Evolutionary conservation across 2,797 vertebrate species (phyloP).

Genomic region (Microctenopoma stevenorrisi): DNA sequence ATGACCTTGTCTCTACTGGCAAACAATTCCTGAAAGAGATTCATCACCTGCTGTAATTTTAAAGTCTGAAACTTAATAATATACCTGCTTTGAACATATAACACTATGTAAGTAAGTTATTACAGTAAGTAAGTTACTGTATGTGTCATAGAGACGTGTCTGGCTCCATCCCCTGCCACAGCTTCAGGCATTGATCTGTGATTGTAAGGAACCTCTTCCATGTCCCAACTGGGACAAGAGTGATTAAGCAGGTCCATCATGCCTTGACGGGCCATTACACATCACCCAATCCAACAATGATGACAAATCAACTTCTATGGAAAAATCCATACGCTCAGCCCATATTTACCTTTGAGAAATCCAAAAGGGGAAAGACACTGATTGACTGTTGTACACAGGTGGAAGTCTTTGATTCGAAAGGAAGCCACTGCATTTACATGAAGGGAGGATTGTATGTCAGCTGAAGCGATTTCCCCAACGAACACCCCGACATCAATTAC

Average conservation of each 20-base stretch:
- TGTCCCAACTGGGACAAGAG: constrained; percentile 67
- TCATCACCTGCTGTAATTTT: constrained; percentile 29
- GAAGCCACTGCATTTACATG: constrained; percentile 39
- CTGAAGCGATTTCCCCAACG: constrained; percentile 48
- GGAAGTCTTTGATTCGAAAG: constrained; percentile 45
- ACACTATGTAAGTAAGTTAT: no score
- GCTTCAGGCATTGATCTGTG: constrained; percentile 74
- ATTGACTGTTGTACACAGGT: constrained; percentile 50
- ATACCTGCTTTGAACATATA: constrained; percentile 39
- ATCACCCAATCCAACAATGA: constrained; percentile 70
- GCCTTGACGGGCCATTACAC: constrained; percentile 74
- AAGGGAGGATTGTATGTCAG: constrained; percentile 35
- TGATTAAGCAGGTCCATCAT: constrained; percentile 75
- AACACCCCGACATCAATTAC: constrained; percentile 41
- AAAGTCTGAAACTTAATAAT: constrained; percentile 12
- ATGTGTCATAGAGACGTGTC: constrained; percentile 43
- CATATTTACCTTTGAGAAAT: constrained; percentile 78
- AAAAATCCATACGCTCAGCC: constrained; percentile 75
- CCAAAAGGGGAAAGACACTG: constrained; percentile 51
- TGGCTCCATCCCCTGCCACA: constrained; percentile 41
- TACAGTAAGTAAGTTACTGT: neutral
- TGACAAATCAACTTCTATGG: constrained; percentile 76
- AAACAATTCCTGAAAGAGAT: constrained; percentile 29
- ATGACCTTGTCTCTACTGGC: constrained; percentile 50
- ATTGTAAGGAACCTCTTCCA: constrained; percentile 72